These are phyloP conservation scores for Neosalanx taihuensis DNA, from an alignment of 2,797 vertebrate species.

Conservation along the genomic window DNA sequence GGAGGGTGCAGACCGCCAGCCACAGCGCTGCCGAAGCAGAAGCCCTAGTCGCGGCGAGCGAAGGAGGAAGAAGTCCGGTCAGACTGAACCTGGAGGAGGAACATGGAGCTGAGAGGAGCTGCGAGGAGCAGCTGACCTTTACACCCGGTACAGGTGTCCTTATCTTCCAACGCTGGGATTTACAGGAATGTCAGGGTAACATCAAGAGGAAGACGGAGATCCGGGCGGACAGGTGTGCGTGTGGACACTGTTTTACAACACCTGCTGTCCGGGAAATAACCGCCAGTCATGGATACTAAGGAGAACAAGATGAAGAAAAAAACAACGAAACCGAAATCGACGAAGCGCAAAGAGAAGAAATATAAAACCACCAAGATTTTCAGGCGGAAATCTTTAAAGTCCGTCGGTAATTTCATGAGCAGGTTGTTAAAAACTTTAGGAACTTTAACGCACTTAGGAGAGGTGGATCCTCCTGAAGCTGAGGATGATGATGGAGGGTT, in stretches of 20 bases:
- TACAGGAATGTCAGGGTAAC: constrained; percentile 40
- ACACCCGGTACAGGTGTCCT: constrained; percentile 27
- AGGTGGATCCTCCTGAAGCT: constrained; percentile 55
- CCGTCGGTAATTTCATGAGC: constrained; percentile 77
- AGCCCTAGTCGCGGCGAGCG: constrained; percentile 17
- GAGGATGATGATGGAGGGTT: constrained; percentile 83
- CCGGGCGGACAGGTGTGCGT: constrained; percentile 67
- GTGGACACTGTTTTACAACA: constrained; percentile 27
- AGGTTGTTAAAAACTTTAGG: constrained; percentile 81
- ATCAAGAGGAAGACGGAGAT: constrained; percentile 48
- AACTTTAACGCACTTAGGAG: constrained; percentile 76
- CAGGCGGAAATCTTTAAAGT: constrained; percentile 71
- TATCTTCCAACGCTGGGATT: constrained; percentile 15
- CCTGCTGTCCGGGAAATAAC: constrained; percentile 16
- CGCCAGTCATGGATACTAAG: constrained; percentile 68
- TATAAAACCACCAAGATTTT: constrained; percentile 59
- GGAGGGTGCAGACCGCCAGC: constrained; percentile 26
- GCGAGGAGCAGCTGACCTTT: constrained; percentile 24
- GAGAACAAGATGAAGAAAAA: constrained; percentile 61
- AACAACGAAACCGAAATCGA: constrained; percentile 62
- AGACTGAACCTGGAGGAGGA: constrained; percentile 31
- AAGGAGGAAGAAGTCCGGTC: constrained; percentile 55
- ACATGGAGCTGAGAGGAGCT: constrained; percentile 33
- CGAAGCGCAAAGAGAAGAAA: constrained; percentile 68
- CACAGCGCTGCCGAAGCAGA: neutral